phyloP scores from a whole-genome alignment of 2,888 invertebrate species.

The Gari tellinella region DNA sequence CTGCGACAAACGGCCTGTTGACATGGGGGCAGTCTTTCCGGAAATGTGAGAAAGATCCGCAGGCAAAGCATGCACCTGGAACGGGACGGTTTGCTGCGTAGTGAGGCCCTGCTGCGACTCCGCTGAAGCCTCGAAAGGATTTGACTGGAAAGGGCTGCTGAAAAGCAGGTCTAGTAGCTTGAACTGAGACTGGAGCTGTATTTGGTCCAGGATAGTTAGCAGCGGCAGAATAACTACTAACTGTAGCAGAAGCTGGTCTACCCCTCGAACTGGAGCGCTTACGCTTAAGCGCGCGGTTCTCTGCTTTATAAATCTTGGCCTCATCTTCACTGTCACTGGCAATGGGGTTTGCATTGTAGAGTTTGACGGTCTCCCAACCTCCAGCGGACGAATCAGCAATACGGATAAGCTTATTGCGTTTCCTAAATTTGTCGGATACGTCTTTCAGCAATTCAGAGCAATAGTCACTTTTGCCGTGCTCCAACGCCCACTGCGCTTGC shows the following conservation, averaged over 20 bases:
- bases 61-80: conserved; percentile 25
- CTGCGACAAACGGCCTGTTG: too few species aligned
- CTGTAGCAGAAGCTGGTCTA: not conserved
- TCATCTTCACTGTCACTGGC: conserved; percentile 55
- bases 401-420: conserved; percentile 1
- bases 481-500: conserved; percentile 31
- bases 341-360: conserved; percentile 43
- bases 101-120: not conserved
- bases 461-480: conserved; percentile 34
- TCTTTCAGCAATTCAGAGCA: conserved; percentile 16
- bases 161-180: not conserved
- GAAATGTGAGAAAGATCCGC: conserved; percentile 31
- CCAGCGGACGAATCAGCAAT: conserved; percentile 33
- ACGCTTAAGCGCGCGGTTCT: conserved; percentile 38
- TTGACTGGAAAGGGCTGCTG: conserved; percentile 1
- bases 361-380: conserved; percentile 46
- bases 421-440: conserved; percentile 14
- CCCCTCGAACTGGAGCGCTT: conserved; percentile 18
- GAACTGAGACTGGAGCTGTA: not conserved
- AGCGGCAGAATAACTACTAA: not conserved
- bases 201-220: too few species aligned
- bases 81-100: not conserved
- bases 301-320: conserved; percentile 36
- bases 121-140: not conserved
- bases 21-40: conserved; percentile 23